Conservation (phyloP, 2,113 vertebrate genomes). For the Gallinago media region DNA sequence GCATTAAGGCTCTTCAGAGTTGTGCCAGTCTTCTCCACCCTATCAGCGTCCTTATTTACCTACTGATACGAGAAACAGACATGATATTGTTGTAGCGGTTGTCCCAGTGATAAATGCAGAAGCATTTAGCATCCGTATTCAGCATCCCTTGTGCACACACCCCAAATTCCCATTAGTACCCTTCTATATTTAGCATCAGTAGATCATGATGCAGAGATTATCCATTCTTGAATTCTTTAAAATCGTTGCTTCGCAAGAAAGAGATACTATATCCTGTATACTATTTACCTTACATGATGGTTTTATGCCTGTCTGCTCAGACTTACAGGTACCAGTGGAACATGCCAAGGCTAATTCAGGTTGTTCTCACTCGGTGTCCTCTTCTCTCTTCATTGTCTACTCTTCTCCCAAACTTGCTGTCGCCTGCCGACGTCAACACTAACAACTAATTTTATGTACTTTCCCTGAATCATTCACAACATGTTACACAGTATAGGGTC, state of each 20-base stretch:
- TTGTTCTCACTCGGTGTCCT: background rate
- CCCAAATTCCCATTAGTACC: background rate
- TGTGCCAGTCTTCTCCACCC: background rate
- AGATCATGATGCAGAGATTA: background rate
- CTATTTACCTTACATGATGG: background rate
- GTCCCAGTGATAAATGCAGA: background rate
- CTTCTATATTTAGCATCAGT: background rate
- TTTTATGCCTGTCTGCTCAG: background rate
- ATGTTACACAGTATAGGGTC: background rate
- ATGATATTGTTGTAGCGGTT: background rate
- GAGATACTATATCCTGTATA: background rate
- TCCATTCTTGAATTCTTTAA: background rate
- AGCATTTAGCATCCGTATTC: background rate
- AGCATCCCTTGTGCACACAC: background rate
- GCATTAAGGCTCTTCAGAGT: background rate
- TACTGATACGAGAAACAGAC: background rate
- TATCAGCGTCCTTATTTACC: background rate
- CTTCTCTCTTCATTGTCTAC: fast-evolving
- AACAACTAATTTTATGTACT: background rate
- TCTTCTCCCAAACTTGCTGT: background rate
- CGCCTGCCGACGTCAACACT: background rate
- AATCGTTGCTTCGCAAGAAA: background rate
- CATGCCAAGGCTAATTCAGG: background rate
- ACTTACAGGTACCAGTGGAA: background rate
- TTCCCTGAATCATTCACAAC: background rate